Evolutionary conservation across 2,888 invertebrate genomes (phyloP).

Genomic region (Ditylenchus weischeri): DNA sequence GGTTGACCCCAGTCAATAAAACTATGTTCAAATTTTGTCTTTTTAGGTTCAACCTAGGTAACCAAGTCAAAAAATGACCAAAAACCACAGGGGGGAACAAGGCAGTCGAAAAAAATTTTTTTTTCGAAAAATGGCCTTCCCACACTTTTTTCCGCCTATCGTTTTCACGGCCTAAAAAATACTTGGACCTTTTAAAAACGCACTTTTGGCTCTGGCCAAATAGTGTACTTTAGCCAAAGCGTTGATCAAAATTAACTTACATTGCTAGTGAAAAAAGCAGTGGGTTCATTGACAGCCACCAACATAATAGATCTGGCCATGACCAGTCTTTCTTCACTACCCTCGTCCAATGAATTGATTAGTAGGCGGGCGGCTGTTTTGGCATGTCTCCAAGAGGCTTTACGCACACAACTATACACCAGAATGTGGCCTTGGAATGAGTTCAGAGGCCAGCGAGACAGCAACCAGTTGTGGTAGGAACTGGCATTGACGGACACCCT

Average conservation of each 20-base stretch:
- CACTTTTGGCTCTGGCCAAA: too few species aligned
- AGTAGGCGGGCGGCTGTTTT: slow-evolving; percentile 34
- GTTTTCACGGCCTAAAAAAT: too few species aligned
- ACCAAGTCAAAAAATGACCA: too few species aligned
- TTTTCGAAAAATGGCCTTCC: too few species aligned
- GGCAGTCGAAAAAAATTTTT: too few species aligned
- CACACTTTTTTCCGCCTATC: too few species aligned
- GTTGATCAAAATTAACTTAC: slow-evolving; percentile 6
- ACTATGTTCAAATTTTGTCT: too few species aligned
- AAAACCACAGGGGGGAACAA: too few species aligned
- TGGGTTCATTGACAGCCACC: slow-evolving; percentile 39
- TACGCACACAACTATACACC: slow-evolving; percentile 30
- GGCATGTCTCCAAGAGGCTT: slow-evolving; percentile 38
- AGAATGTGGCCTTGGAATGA: slow-evolving; percentile 36
- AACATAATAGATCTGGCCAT: slow-evolving; percentile 37
- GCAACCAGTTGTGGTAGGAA: slow-evolving; percentile 34
- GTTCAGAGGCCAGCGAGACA: slow-evolving; percentile 35
- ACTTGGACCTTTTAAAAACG: too few species aligned
- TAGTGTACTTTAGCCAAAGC: too few species aligned
- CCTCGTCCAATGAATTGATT: slow-evolving; percentile 25
- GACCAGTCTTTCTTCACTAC: slow-evolving; percentile 25
- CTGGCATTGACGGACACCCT: slow-evolving; percentile 25
- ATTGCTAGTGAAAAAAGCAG: slow-evolving; percentile 32
- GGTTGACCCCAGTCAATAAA: too few species aligned
- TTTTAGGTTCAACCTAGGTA: too few species aligned